A percentile compares a stretch with the other conserved stretches of the same genome.
Evolutionary conservation across 2,888 invertebrate species (phyloP).

Genomic region (Lasioglossum morio): DNA sequence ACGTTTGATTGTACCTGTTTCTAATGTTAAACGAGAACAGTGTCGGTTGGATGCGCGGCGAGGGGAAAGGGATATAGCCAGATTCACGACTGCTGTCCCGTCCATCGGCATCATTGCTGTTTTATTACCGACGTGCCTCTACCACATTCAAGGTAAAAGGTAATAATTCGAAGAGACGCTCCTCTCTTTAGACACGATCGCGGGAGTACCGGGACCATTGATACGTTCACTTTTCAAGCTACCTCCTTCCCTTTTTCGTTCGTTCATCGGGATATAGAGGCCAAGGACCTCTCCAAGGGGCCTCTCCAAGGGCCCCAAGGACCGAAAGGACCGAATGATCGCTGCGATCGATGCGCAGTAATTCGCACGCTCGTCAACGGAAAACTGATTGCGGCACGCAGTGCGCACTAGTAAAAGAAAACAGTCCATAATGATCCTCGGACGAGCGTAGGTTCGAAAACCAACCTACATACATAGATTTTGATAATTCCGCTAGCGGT

Average conservation of each 20-base stretch:
- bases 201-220: constrained; percentile 24
- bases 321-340: too few relatives aligned
- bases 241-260: too few relatives aligned
- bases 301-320: too few relatives aligned
- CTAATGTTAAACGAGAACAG: constrained; percentile 81
- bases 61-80: constrained; percentile 81
- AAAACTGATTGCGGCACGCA: too few relatives aligned
- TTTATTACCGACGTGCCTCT: constrained; percentile 81
- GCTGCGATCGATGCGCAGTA: too few relatives aligned
- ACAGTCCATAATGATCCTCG: too few relatives aligned
- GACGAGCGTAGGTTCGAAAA: too few relatives aligned
- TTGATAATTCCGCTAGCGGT: not conserved
- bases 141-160: constrained; percentile 82
- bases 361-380: too few relatives aligned
- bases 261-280: not conserved
- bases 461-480: too few relatives aligned
- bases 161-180: constrained; percentile 73
- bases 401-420: too few relatives aligned
- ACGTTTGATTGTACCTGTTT: constrained; percentile 77
- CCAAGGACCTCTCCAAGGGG: too few relatives aligned
- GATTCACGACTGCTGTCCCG: constrained; percentile 82
- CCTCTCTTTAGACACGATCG: constrained; percentile 71
- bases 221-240: not conserved
- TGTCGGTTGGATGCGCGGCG: constrained; percentile 81
- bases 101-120: constrained; percentile 83